Evolutionary conservation across 2,888 invertebrate species (phyloP), one percentile per base, ranked within the genome.

Genomic region (Brachyptera risi): DNA sequence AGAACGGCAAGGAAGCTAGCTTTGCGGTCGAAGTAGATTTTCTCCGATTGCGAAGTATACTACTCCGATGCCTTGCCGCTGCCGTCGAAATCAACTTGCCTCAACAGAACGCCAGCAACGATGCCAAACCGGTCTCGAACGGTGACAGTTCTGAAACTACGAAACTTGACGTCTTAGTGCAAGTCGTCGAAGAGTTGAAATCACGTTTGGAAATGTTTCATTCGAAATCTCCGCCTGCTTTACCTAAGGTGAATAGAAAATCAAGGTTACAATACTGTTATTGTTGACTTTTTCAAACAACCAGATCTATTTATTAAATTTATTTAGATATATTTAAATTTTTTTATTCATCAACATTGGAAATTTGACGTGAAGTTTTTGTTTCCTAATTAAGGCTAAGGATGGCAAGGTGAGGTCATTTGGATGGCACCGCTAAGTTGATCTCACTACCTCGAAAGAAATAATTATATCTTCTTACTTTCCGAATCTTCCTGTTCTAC

Each of bases 31-130:
- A 75, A 69, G 67, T 72, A 65, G 71, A 70, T 1, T 75, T 76
- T 74, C 63, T 76, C 49, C 71, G 72, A 60, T 63, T 76, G 13
- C 70, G 76, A 2, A 74, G 74, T 65, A 65, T 74, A 60, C 69
- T 72, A 26, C 67, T 77, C 42, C 70, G 62, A 11, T 61, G 62
- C 13, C 15, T 65, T 35, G 63, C 64, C 11, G 64, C 64, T 9
- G 64, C 65, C 9, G 57, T 62, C 7, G 31, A 31, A 11, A 5
- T 31, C 31, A 11, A 31, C 11, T 5, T 7, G 31, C 31, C 31
- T 5, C 5, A 11, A 5, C 7, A 31, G 7, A 11, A 5, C 7
- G 31, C 11, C 31, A 31, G 31, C 31, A 31, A 31, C 31, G 31
- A 11, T 11, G 31, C 5, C 31, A 31, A 7, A 31, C 7, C 31